A percentile compares a stretch with the other conserved stretches of the same genome.
Evolutionary conservation across 2,113 vertebrate genomes (phyloP).

Genomic region (Myotis brandtii): DNA sequence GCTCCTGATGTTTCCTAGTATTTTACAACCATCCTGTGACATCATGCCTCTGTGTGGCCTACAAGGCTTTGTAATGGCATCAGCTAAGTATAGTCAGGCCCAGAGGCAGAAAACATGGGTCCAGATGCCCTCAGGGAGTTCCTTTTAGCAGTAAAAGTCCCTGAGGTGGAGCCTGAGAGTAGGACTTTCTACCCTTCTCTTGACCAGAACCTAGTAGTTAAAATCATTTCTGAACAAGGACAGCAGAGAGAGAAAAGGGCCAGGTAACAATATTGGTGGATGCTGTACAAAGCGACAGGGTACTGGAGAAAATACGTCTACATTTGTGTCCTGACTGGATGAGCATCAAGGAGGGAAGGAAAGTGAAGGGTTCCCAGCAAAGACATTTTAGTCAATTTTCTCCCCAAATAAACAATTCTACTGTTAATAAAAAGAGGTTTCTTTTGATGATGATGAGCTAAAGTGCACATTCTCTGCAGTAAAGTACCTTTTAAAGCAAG

Average conservation of each 20-base stretch:
- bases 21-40: slow-evolving; percentile 5
- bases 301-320: background rate
- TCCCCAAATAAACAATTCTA: slow-evolving; percentile 72
- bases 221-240: slow-evolving; percentile 44
- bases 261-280: background rate
- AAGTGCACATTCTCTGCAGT: slow-evolving; percentile 69
- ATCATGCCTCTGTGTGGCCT: slow-evolving; percentile 6
- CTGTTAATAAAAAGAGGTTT: slow-evolving; percentile 73
- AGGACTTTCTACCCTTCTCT: background rate
- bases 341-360: slow-evolving; percentile 23
- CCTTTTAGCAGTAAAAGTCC: slow-evolving; percentile 19
- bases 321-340: background rate
- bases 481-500: slow-evolving; percentile 73
- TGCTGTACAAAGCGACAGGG: background rate
- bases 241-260: background rate
- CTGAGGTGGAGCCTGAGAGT: background rate
- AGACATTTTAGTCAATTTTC: slow-evolving; percentile 70
- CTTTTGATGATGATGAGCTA: slow-evolving; percentile 70
- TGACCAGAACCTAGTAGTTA: slow-evolving; percentile 28
- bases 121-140: background rate
- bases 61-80: slow-evolving; percentile 63
- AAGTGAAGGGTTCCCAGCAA: background rate
- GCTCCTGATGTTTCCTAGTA: slow-evolving; percentile 1
- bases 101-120: slow-evolving; percentile 14
- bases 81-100: slow-evolving; percentile 5